Evolutionary conservation across 2,797 vertebrate genomes (phyloP).

Genomic region (Steatocranus sp.): DNA sequence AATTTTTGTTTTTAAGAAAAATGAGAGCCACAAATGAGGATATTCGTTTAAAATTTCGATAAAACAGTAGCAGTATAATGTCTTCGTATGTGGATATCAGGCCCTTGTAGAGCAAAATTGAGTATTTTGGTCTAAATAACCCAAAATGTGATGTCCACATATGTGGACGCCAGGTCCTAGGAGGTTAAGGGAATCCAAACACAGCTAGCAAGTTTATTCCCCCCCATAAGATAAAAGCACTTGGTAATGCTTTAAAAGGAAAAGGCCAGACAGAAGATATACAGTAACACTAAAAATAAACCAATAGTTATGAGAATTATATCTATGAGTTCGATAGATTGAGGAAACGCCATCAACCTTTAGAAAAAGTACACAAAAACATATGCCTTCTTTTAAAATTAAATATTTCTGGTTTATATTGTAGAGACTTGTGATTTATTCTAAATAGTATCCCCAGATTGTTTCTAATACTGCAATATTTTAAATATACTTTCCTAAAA

Average conservation of each 20-base stretch:
- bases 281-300: neutral
- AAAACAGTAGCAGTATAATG: neutral
- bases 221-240: neutral
- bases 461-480: neutral
- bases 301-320: neutral
- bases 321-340: neutral
- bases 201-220: neutral
- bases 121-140: neutral
- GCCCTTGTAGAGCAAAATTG: neutral
- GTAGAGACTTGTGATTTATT: neutral
- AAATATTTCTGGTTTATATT: neutral
- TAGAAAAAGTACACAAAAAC: neutral
- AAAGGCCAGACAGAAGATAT: neutral
- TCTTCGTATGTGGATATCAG: neutral
- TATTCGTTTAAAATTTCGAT: neutral
- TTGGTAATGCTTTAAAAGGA: neutral
- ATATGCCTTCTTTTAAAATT: neutral
- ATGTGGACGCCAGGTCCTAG: neutral
- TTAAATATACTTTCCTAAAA: neutral
- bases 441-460: neutral
- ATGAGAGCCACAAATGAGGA: neutral
- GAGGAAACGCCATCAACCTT: neutral
- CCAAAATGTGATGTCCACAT: neutral
- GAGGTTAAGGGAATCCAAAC: neutral
- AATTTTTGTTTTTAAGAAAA: neutral